These are phyloP conservation scores for Tinamus major DNA, from an alignment of 2,797 vertebrate genomes.

Conservation along the genomic window DNA sequence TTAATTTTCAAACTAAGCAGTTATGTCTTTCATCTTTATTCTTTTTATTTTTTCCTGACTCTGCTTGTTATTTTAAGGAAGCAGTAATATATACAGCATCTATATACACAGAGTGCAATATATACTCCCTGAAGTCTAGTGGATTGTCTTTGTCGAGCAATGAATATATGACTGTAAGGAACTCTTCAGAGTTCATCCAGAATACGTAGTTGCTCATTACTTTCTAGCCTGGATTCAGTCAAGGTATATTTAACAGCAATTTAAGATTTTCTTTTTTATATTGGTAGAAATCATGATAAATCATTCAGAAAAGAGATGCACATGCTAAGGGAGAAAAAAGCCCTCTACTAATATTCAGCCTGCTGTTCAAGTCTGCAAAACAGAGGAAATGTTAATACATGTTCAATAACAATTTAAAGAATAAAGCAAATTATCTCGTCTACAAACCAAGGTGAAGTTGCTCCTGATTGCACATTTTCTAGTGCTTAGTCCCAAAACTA, in stretches of 20 bases:
- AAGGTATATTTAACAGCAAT: constrained; percentile 47
- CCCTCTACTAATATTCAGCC: background rate
- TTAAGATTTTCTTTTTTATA: constrained; percentile 22
- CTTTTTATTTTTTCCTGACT: constrained; percentile 57
- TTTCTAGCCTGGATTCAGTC: constrained; percentile 48
- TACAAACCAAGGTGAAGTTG: background rate
- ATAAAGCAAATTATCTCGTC: background rate
- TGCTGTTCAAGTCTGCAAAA: background rate
- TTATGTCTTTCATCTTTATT: constrained; percentile 69
- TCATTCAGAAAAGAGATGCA: background rate
- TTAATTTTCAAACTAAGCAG: constrained; percentile 54
- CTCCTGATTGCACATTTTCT: background rate
- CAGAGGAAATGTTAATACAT: background rate
- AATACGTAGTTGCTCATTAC: constrained; percentile 25
- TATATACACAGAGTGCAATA: constrained; percentile 55
- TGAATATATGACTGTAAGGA: constrained; percentile 40
- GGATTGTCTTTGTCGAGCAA: constrained; percentile 35
- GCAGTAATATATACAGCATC: constrained; percentile 67
- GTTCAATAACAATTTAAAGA: background rate
- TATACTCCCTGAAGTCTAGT: constrained; percentile 30
- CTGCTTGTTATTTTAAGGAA: constrained; percentile 74
- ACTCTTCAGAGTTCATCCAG: constrained; percentile 63
- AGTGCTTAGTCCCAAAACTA: background rate
- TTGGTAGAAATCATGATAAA: background rate
- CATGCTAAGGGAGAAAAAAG: background rate